Percentiles rank a stretch among this genome's conserved stretches.
Conservation (phyloP, 2,113 vertebrate genomes). For the Clarias batrachus region DNA sequence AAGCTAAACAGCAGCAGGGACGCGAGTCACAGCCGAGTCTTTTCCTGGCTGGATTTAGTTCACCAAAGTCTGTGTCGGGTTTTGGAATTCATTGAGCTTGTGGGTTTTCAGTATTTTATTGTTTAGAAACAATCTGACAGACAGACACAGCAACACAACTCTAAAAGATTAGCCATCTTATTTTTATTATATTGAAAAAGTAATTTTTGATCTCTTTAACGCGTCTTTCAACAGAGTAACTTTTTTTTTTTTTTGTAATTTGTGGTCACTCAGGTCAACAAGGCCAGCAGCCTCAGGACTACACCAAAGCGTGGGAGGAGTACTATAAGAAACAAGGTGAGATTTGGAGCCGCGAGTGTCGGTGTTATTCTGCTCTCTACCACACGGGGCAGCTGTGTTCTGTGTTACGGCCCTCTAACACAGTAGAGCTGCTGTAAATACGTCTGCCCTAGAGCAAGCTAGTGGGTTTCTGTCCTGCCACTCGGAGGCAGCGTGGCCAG, state of each 20-base stretch:
- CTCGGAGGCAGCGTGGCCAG: conserved; percentile 58
- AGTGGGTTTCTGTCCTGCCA: conserved; percentile 74
- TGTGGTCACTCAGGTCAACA: conserved; percentile 72
- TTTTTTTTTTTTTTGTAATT: background rate
- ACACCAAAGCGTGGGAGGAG: conserved; percentile 81
- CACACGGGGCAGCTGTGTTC: conserved; percentile 58
- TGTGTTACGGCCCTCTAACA: conserved; percentile 52
- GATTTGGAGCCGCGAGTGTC: background rate
- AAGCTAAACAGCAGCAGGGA: conserved; percentile 67
- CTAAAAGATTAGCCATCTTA: background rate
- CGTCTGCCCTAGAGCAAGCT: conserved; percentile 66
- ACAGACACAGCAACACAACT: background rate
- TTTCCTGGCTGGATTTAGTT: conserved; percentile 49
- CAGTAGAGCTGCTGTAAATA: conserved; percentile 63
- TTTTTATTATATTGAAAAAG: background rate
- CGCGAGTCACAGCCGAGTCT: conserved; percentile 43
- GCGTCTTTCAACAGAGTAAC: background rate
- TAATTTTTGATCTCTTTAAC: background rate
- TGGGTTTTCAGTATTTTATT: background rate
- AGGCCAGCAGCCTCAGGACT: conserved; percentile 78
- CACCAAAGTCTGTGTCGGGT: conserved; percentile 34
- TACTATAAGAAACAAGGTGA: conserved; percentile 83
- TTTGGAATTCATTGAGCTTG: conserved; percentile 17
- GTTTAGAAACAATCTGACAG: background rate
- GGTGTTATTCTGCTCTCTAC: background rate